A percentile compares a stretch with the other conserved stretches of the same genome.
Conservation (phyloP, 2,797 vertebrate species). For the Phoebastria nigripes region DNA sequence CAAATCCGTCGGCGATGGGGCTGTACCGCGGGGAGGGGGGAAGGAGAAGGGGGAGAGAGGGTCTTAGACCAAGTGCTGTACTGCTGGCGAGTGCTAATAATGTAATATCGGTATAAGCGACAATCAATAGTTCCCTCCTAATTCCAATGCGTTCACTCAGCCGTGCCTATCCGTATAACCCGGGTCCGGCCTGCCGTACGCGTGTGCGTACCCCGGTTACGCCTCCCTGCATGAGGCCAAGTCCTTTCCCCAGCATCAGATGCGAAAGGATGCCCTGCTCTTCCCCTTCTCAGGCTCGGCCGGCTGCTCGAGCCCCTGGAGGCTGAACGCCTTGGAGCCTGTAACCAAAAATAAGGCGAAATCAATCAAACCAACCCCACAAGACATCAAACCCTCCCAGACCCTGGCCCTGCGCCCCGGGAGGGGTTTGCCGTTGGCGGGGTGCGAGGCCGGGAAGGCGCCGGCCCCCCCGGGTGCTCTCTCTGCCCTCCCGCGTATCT, state of each 20-base stretch:
- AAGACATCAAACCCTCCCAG: rapidly evolving
- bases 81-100: rapidly evolving
- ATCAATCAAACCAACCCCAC: neutral
- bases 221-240: rapidly evolving
- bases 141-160: rapidly evolving
- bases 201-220: rapidly evolving
- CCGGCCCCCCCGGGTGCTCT: rapidly evolving
- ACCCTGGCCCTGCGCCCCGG: no score
- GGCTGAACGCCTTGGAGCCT: no score
- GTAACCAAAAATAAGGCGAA: rapidly evolving
- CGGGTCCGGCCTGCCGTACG: no score
- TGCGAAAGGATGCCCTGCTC: rapidly evolving
- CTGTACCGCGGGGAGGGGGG: neutral
- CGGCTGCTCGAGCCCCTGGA: neutral
- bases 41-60: neutral
- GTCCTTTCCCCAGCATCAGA: neutral
- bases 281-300: neutral
- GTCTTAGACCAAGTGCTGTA: rapidly evolving
- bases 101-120: rapidly evolving
- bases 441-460: neutral
- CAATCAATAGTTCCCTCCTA: no score
- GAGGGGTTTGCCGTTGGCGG: rapidly evolving
- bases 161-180: rapidly evolving
- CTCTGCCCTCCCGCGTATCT: rapidly evolving
- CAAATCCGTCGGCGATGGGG: neutral